These are phyloP conservation scores for Phrixothrix hirtus DNA, from an alignment of 2,888 invertebrate genomes.

Conservation along the genomic window DNA sequence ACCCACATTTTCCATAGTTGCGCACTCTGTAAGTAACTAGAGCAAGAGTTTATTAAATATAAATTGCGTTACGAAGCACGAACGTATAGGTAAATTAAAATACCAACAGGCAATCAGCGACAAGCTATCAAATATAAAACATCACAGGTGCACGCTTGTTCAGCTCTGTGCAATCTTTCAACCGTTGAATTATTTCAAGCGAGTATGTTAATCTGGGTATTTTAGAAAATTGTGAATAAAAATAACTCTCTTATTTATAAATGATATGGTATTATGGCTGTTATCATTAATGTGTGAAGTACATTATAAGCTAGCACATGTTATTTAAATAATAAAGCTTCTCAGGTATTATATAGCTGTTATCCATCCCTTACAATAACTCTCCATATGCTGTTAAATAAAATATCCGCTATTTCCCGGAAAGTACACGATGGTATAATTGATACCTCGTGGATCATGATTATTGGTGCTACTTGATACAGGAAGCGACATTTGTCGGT, in stretches of 20 bases:
- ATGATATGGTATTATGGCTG: constrained; percentile 13
- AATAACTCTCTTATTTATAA: constrained; percentile 7
- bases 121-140: not conserved
- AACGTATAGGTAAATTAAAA: not conserved
- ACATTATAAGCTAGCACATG: constrained; percentile 14
- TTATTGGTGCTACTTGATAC: constrained; percentile 44
- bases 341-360: constrained; percentile 1
- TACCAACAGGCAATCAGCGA: not conserved
- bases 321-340: constrained; percentile 10
- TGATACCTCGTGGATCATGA: constrained; percentile 46
- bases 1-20: too few relatives aligned
- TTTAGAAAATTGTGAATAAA: constrained; percentile 11
- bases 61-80: not conserved
- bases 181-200: not conserved
- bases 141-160: not conserved
- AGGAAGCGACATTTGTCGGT: constrained; percentile 45
- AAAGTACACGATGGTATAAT: constrained; percentile 40
- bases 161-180: not conserved
- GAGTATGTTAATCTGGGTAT: constrained; percentile 6
- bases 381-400: constrained; percentile 31
- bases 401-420: constrained; percentile 41
- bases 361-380: not conserved
- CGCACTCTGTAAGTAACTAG: too few relatives aligned
- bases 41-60: not conserved
- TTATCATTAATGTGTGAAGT: constrained; percentile 21